Evolutionary conservation across 2,113 vertebrate species (phyloP).

Genomic region (Amazona vittata): DNA sequence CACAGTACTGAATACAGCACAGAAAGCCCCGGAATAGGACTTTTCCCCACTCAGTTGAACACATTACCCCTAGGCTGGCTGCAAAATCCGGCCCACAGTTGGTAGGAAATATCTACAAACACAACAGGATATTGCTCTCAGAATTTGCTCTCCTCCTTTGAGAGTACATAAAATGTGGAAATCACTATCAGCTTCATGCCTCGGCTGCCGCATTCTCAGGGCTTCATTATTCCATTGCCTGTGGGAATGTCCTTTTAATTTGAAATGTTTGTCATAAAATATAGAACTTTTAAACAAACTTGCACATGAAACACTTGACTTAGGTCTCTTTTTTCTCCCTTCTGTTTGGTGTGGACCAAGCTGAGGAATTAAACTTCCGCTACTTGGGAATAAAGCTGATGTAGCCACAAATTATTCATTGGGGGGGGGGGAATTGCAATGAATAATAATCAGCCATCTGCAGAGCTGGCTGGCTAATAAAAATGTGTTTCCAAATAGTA

Average conservation of each 20-base stretch:
- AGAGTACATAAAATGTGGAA: conserved; percentile 35
- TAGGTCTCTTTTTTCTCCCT: not conserved
- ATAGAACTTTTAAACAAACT: conserved; percentile 57
- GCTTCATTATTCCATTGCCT: conserved; percentile 66
- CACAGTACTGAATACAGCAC: fast-evolving
- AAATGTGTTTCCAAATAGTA: conserved; percentile 44
- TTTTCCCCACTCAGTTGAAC: not conserved
- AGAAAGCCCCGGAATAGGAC: not conserved
- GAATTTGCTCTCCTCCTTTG: conserved; percentile 35
- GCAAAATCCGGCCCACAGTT: not conserved
- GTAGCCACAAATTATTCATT: conserved; percentile 30
- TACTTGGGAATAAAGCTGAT: conserved; percentile 28
- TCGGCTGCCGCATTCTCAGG: conserved; percentile 40
- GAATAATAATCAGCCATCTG: conserved; percentile 60
- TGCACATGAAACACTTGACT: conserved; percentile 52
- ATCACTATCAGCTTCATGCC: conserved; percentile 47
- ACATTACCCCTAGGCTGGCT: not conserved
- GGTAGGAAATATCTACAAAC: conserved; percentile 20
- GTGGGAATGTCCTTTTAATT: conserved; percentile 66
- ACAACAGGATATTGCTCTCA: not conserved
- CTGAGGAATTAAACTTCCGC: conserved; percentile 34
- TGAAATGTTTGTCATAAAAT: conserved; percentile 68
- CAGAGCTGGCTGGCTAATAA: conserved; percentile 46
- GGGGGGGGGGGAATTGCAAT: not conserved
- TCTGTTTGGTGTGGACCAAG: conserved; percentile 28